Conservation (phyloP, 2,888 invertebrate species). For the Drosophila melanosoma region DNA sequence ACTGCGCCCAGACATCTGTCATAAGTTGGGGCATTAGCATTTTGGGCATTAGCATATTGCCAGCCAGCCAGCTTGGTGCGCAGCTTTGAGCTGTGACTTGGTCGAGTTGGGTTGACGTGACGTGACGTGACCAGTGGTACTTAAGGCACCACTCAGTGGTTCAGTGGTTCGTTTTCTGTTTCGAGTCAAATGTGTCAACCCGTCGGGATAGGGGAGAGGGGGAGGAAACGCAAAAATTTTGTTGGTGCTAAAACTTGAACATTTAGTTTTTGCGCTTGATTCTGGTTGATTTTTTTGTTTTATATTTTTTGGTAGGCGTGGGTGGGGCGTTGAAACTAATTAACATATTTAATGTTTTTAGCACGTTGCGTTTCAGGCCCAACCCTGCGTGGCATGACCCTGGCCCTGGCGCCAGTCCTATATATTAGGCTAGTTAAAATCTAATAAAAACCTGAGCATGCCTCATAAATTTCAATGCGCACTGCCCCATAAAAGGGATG, state of each 20-base stretch:
- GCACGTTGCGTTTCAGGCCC: constrained; percentile 78
- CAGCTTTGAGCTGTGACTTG: constrained; percentile 29
- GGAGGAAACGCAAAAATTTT: constrained; percentile 32
- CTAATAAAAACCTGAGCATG: constrained; percentile 85
- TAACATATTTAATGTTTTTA: constrained; percentile 84
- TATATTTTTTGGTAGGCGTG: background rate
- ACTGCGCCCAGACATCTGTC: constrained; percentile 63
- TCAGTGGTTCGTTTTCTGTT: constrained; percentile 29
- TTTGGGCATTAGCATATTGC: constrained; percentile 71
- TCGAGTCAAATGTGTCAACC: constrained; percentile 64
- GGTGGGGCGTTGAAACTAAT: constrained; percentile 81
- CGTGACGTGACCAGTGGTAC: constrained; percentile 74
- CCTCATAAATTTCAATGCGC: constrained; percentile 83
- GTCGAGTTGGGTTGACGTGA: constrained; percentile 15
- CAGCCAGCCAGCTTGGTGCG: constrained; percentile 45
- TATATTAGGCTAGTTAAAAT: constrained; percentile 84
- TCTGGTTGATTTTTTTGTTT: constrained; percentile 11
- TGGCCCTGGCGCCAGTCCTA: constrained; percentile 56
- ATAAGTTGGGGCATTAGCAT: constrained; percentile 27
- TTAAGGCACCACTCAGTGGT: constrained; percentile 55
- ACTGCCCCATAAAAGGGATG: constrained; percentile 37
- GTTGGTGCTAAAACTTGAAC: constrained; percentile 68
- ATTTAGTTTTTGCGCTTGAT: constrained; percentile 69
- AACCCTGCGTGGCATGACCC: constrained; percentile 51
- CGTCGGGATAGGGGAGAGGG: background rate